Conservation (phyloP, 2,113 vertebrate genomes). For the Chinchilla lanigera region DNA sequence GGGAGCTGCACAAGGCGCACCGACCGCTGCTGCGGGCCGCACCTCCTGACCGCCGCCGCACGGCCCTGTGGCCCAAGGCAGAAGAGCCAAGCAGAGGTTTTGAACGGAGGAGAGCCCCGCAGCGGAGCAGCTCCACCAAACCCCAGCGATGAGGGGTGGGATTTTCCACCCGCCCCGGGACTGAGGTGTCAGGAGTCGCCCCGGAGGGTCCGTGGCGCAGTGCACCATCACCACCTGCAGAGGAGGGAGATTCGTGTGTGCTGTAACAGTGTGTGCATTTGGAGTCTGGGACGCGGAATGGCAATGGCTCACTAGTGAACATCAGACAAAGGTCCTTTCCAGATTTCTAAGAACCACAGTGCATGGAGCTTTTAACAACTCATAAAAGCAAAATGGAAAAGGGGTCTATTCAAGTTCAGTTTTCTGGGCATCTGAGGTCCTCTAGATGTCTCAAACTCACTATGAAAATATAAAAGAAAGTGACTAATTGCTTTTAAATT, state of each 20-base stretch:
- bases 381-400: neutral
- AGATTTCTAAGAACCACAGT: neutral
- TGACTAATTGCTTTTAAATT: neutral
- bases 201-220: neutral
- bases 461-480: neutral
- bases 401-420: neutral
- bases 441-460: neutral
- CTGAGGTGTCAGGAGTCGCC: neutral
- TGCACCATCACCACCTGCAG: neutral
- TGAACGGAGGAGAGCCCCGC: neutral
- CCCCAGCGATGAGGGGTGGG: neutral
- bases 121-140: neutral
- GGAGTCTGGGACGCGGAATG: neutral
- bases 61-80: too few species aligned
- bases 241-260: neutral
- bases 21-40: neutral
- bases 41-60: neutral
- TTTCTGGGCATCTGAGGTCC: neutral
- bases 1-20: neutral
- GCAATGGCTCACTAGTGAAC: neutral
- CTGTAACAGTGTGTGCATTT: too few species aligned
- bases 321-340: neutral
- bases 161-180: too few species aligned
- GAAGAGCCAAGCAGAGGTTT: rapidly evolving
- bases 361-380: neutral